A percentile compares a stretch with the other conserved stretches of the same genome.
Evolutionary conservation across 1,140 invertebrate species (phyloP).

Genomic region (Kradibia gibbosae): DNA sequence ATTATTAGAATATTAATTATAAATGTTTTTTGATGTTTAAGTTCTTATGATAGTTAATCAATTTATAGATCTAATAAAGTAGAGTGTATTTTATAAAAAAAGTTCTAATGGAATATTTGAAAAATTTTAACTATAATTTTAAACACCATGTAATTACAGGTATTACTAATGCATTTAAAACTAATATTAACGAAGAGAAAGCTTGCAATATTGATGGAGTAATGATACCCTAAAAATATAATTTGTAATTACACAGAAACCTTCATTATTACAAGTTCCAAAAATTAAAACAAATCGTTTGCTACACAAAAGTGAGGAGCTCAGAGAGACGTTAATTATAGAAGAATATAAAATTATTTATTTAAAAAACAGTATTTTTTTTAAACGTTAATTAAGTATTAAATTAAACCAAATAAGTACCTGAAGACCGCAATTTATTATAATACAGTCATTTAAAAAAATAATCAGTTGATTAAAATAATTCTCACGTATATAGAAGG

Average conservation of each 20-base stretch:
- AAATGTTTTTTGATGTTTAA: too few species aligned
- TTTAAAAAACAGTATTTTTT: not conserved
- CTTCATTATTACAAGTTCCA: not conserved
- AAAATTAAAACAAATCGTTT: not conserved
- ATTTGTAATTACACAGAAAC: not conserved
- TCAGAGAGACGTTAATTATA: not conserved
- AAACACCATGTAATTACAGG: not conserved
- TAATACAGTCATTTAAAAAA: constrained; percentile 15
- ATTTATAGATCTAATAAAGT: not conserved
- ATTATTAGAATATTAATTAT: not conserved
- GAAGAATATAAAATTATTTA: too few species aligned
- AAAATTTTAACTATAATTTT: not conserved
- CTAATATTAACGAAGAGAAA: not conserved
- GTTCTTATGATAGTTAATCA: not conserved
- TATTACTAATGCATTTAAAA: not conserved
- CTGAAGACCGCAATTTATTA: constrained; percentile 7
- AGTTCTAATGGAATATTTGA: not conserved
- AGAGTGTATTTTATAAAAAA: not conserved
- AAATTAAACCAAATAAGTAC: constrained; percentile 12
- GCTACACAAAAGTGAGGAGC: constrained; percentile 6
- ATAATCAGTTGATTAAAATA: constrained; percentile 39
- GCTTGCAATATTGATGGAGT: not conserved
- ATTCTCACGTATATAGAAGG: constrained; percentile 10
- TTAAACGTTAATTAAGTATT: not conserved
- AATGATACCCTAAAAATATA: not conserved